Base-by-base conservation (phyloP, 2,888 invertebrate species). In the Parnassius apollo region DNA sequence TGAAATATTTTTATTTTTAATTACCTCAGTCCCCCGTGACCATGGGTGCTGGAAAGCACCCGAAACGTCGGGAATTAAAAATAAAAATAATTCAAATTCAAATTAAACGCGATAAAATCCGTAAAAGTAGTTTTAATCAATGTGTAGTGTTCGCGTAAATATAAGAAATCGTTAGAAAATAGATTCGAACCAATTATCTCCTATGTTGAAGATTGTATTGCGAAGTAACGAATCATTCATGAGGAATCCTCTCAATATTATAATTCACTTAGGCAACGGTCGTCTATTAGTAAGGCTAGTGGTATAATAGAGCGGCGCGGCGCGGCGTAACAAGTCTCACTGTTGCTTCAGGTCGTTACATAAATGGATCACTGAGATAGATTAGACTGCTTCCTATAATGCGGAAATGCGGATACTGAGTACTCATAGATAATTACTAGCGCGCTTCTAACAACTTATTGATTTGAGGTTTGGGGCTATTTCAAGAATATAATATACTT, bases 261-360 rank as follows among this genome's bases (percentile, higher is more conserved):
- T 82, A 80, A 81, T 80, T 81, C 78, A 80, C 73, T 83, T 76
- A 78, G 72, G 68, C 70, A 76, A 77, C 75, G 69, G 71, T 73
- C 73, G 75, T 74, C 77, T 81, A 82, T 83, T 82, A 82, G 71
- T 70, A 68, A 73, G 72, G 69, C 71, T 71, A 76, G 73, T 75
- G 76, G 70, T 75, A 75, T 80, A 81, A 81, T 79, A 75, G 74
- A 62, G 67, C 66, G 68, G 60, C 65, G 68, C 69, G 64, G 71
- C 72, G 71, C 18, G 18, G 1, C 18, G 18, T 18, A n/a, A n/a
- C 18, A 18, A 18, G 18, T 71, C 70, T 72, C 75, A 67, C 68
- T 77, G 81, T 73, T 81, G 81, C 77, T 76, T 70, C 75, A 72
- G 77, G 76, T 80, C 75, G 80, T 86, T 82, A 83, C 79, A 77